A percentile compares a stretch with the other conserved stretches of the same genome.
Evolutionary conservation across 2,797 vertebrate genomes (phyloP).

Genomic region (Salmo trutta): DNA sequence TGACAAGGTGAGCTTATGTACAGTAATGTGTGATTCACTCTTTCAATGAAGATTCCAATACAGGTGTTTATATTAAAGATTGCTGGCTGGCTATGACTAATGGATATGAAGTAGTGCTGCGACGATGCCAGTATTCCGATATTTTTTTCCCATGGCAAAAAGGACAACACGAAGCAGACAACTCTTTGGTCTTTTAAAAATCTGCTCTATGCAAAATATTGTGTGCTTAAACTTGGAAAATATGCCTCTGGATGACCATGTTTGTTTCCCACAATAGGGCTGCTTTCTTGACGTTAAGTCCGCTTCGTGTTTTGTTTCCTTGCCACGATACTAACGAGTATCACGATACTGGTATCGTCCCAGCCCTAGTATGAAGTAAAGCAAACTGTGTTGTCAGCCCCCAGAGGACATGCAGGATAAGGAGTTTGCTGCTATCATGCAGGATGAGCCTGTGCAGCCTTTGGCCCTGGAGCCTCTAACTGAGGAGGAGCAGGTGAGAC

Average conservation of each 20-base stretch:
- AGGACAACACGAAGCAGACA: no score
- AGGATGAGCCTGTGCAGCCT: constrained; percentile 89
- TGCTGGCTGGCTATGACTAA: neutral
- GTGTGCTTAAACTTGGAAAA: no score
- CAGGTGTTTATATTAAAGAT: neutral
- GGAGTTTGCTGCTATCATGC: constrained; percentile 90
- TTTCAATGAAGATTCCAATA: neutral
- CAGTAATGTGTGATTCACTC: no score
- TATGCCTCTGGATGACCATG: no score
- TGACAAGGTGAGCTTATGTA: constrained; percentile 80
- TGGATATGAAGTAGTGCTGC: neutral
- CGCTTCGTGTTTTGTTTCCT: no score
- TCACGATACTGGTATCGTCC: no score
- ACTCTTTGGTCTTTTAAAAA: neutral
- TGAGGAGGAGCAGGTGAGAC: constrained; percentile 90
- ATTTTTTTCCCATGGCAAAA: no score
- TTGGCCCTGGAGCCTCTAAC: constrained; percentile 89
- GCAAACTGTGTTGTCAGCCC: constrained; percentile 68
- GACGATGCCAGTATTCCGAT: no score
- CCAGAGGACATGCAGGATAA: constrained; percentile 94
- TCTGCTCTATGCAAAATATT: no score
- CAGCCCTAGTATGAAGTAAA: neutral
- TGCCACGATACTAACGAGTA: no score
- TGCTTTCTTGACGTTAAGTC: no score
- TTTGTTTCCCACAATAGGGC: no score